Evolutionary conservation across 2,888 invertebrate genomes (phyloP).

Genomic region (Sturmia bella): DNA sequence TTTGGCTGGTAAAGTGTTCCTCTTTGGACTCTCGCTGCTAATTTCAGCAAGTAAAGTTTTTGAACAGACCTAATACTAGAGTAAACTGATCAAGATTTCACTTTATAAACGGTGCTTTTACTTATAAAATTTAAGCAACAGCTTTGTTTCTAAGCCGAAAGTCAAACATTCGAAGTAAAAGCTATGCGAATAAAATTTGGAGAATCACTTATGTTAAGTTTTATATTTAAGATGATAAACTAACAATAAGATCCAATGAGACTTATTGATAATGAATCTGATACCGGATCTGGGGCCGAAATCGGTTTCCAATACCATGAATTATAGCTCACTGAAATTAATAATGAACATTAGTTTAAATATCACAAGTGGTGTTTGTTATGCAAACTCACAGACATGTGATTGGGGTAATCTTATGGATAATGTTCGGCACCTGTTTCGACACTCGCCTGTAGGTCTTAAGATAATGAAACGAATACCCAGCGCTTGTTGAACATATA

Average conservation of each 20-base stretch:
- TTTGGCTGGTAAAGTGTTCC: too few species aligned
- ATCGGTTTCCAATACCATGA: conserved; percentile 90
- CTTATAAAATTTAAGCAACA: too few species aligned
- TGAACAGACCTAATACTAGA: too few species aligned
- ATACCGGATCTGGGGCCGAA: conserved; percentile 85
- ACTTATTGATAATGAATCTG: conserved; percentile 84
- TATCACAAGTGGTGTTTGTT: not conserved
- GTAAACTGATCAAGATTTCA: too few species aligned
- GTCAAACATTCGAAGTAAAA: not conserved
- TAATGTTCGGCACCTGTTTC: conserved; percentile 86
- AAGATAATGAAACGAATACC: conserved; percentile 89
- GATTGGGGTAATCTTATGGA: conserved; percentile 87
- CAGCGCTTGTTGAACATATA: conserved; percentile 88
- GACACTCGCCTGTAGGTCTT: conserved; percentile 90
- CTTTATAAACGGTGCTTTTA: too few species aligned
- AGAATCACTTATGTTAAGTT: not conserved
- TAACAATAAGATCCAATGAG: conserved; percentile 87
- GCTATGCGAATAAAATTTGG: not conserved
- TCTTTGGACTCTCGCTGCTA: too few species aligned
- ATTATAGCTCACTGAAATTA: conserved; percentile 86
- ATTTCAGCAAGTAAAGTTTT: too few species aligned
- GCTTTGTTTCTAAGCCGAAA: too few species aligned
- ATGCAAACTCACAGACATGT: conserved; percentile 87
- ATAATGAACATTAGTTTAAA: not conserved
- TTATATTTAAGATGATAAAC: conserved; percentile 1